phyloP scores from a whole-genome alignment of 2,113 vertebrate genomes.

The Natator depressus region DNA sequence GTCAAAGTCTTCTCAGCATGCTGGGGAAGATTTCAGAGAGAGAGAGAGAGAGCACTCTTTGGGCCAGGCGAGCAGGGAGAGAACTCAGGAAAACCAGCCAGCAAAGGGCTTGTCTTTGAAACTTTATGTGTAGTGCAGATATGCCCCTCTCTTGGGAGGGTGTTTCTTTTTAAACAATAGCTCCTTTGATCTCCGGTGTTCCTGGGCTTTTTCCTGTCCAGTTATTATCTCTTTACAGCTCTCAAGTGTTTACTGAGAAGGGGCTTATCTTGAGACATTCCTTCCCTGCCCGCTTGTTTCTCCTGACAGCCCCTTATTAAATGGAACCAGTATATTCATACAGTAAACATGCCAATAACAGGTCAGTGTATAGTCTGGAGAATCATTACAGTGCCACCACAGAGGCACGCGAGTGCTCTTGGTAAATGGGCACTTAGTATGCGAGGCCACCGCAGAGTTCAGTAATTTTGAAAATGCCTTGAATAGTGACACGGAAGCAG shows the following conservation, averaged over 20 bases:
- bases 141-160: background rate
- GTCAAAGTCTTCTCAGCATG: background rate
- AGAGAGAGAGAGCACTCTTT: background rate
- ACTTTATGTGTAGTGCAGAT: background rate
- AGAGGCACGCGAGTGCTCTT: conserved; percentile 32
- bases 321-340: conserved; percentile 50
- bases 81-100: background rate
- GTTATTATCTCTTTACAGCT: background rate
- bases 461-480: conserved; percentile 51
- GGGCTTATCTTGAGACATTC: conserved; percentile 15
- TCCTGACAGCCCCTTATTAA: conserved; percentile 43
- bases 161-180: background rate
- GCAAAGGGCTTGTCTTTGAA: background rate
- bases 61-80: background rate
- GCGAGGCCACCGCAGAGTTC: conserved; percentile 60
- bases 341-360: conserved; percentile 26
- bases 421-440: conserved; percentile 52
- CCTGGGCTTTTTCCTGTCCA: background rate
- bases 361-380: conserved; percentile 54
- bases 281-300: conserved; percentile 41
- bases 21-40: background rate
- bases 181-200: background rate
- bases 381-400: conserved; percentile 52
- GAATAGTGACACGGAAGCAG: conserved; percentile 54
- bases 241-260: conserved; percentile 8